Conservation (phyloP, 1,140 invertebrate species). For the Vollenhovia emeryi region DNA sequence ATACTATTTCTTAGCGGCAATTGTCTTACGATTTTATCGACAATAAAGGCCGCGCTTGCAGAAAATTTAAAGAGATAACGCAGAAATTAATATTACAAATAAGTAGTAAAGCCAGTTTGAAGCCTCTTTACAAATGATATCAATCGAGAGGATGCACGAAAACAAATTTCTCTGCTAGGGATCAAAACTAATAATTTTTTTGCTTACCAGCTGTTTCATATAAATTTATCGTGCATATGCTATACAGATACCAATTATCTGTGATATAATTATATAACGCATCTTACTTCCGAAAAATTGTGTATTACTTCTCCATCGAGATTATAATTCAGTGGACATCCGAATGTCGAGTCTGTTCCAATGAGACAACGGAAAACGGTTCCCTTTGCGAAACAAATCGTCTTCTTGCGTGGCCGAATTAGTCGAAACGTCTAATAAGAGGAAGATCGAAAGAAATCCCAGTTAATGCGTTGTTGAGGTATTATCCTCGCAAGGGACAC, state of each 20-base stretch:
- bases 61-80: not conserved
- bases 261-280: slow-evolving; percentile 3
- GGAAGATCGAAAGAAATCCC: slow-evolving; percentile 49
- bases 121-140: not conserved
- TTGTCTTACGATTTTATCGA: slow-evolving; percentile 12
- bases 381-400: slow-evolving; percentile 21
- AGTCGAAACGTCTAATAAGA: slow-evolving; percentile 51
- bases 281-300: not conserved
- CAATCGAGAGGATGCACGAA: not conserved
- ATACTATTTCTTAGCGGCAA: not conserved
- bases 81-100: slow-evolving; percentile 5
- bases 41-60: not conserved
- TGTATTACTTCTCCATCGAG: not conserved
- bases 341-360: not conserved
- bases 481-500: slow-evolving; percentile 53
- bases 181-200: not conserved
- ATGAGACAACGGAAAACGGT: not conserved
- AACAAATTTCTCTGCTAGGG: not conserved
- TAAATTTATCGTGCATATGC: too few species aligned
- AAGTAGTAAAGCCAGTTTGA: not conserved
- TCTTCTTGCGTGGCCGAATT: not conserved
- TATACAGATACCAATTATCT: not conserved
- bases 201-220: not conserved
- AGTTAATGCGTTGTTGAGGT: slow-evolving; percentile 65
- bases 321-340: not conserved